phyloP scores from a whole-genome alignment of 2,888 invertebrate species.

The Hipparchia semele region DNA sequence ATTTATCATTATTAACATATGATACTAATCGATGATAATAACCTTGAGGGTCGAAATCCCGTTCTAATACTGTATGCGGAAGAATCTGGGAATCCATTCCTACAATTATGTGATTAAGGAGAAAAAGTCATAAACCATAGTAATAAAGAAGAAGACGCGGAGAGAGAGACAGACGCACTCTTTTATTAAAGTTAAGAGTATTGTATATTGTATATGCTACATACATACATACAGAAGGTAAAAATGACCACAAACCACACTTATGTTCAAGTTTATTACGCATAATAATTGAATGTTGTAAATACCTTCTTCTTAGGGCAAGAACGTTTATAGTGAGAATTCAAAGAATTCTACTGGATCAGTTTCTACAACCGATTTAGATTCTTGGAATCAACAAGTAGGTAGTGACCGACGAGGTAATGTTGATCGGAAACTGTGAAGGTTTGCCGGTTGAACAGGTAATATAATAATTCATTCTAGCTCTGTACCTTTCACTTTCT shows the following conservation, averaged over 20 bases:
- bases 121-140: too few species aligned
- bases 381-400: constrained; percentile 35
- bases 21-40: too few species aligned
- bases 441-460: constrained; percentile 44
- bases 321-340: constrained; percentile 19
- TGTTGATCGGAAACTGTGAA: constrained; percentile 39
- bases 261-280: background rate
- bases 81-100: too few species aligned
- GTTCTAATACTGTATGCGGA: too few species aligned
- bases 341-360: constrained; percentile 30
- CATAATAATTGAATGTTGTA: constrained; percentile 7
- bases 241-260: background rate
- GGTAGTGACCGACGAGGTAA: constrained; percentile 31
- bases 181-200: too few species aligned
- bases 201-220: too few species aligned
- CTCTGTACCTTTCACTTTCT: constrained; percentile 46
- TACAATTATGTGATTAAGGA: too few species aligned
- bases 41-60: too few species aligned
- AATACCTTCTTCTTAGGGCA: constrained; percentile 1
- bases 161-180: too few species aligned
- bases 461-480: constrained; percentile 41
- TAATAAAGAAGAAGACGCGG: too few species aligned
- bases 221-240: too few species aligned
- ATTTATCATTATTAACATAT: too few species aligned
- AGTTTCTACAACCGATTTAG: constrained; percentile 29